Percentiles rank a stretch among this genome's conserved stretches.
Evolutionary conservation across 2,797 vertebrate species (phyloP).

Genomic region (Thalassophryne amazonica): DNA sequence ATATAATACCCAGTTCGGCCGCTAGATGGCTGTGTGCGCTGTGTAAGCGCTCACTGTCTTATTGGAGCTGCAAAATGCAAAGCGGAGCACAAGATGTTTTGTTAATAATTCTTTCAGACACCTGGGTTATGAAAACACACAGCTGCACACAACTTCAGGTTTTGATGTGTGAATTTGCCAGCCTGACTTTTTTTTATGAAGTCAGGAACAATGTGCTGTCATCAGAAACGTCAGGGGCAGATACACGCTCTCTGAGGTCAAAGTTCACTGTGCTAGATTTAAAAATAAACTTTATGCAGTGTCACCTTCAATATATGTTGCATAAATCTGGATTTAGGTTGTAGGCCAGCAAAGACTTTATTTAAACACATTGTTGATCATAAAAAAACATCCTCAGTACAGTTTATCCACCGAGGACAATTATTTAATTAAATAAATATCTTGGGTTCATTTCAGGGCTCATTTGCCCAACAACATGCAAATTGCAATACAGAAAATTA

Average conservation of each 20-base stretch:
- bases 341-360: slow-evolving; percentile 46
- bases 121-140: slow-evolving; percentile 78
- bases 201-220: slow-evolving; percentile 63
- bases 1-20: slow-evolving; percentile 45
- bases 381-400: too few species aligned
- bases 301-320: slow-evolving; percentile 59
- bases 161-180: slow-evolving; percentile 78
- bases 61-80: slow-evolving; percentile 57
- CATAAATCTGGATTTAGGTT: slow-evolving; percentile 36
- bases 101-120: slow-evolving; percentile 78
- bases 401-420: too few species aligned
- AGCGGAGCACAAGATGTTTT: slow-evolving; percentile 66
- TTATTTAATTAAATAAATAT: too few species aligned
- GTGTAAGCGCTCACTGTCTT: slow-evolving; percentile 37
- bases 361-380: too few species aligned
- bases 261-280: slow-evolving; percentile 65
- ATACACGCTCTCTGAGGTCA: slow-evolving; percentile 56
- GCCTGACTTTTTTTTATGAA: slow-evolving; percentile 51
- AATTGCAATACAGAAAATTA: too few species aligned
- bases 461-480: too few species aligned
- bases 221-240: slow-evolving; percentile 64
- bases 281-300: slow-evolving; percentile 75
- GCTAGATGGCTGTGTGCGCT: slow-evolving; percentile 83
- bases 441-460: too few species aligned
- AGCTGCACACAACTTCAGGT: slow-evolving; percentile 72